Conservation (phyloP, 2,888 invertebrate species). For the Salticus scenicus region DNA sequence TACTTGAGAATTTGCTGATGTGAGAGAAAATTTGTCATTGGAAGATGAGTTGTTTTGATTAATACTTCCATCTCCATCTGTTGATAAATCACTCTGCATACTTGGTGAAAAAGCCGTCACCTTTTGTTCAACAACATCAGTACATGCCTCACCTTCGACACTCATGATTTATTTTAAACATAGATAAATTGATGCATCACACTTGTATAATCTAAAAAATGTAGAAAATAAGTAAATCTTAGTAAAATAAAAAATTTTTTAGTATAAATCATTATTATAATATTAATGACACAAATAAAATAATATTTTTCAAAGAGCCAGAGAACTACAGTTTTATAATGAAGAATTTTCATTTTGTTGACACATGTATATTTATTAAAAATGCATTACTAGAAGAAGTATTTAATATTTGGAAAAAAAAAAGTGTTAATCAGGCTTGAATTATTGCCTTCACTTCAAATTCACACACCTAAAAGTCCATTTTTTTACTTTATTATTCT, state of each 20-base stretch:
- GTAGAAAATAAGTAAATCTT: constrained; percentile 23
- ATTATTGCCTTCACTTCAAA: no score
- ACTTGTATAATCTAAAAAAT: neutral
- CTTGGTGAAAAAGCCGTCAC: constrained; percentile 48
- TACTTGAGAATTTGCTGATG: neutral
- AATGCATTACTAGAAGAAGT: no score
- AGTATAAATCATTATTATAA: neutral
- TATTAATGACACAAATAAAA: no score
- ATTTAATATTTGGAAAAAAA: no score
- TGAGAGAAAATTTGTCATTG: constrained; percentile 12
- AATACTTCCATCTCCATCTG: constrained; percentile 52
- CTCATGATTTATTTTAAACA: constrained; percentile 39
- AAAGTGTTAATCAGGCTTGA: no score
- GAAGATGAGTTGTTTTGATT: constrained; percentile 26
- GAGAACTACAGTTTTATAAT: no score
- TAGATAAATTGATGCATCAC: neutral
- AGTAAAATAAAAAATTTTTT: neutral
- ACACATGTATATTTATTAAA: no score
- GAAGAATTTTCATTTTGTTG: no score
- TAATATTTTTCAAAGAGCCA: no score
- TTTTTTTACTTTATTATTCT: no score
- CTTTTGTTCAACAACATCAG: constrained; percentile 50
- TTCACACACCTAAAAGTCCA: no score
- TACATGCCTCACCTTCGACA: constrained; percentile 41
- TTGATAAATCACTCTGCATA: constrained; percentile 63